A percentile compares a stretch with the other conserved stretches of the same genome.
Evolutionary conservation across 2,888 invertebrate genomes (phyloP).

Genomic region (Cheilosia impressa): DNA sequence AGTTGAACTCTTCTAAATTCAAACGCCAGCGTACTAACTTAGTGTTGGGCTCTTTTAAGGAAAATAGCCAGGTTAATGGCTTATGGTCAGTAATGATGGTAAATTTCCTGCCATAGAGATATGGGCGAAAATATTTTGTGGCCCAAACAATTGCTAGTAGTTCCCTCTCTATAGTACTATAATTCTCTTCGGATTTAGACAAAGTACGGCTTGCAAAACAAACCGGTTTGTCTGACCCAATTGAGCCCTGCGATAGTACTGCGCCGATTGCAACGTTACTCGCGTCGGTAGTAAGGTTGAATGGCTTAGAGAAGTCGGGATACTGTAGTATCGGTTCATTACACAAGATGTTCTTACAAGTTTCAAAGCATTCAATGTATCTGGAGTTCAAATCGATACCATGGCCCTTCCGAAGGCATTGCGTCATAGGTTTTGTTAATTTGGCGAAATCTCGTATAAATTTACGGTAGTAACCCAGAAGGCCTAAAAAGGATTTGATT

Average conservation of each 20-base stretch:
- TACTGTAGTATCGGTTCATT: constrained; percentile 58
- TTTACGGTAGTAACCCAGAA: constrained; percentile 12
- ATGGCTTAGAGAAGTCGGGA: constrained; percentile 57
- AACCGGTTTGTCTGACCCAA: constrained; percentile 45
- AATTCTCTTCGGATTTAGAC: constrained; percentile 48
- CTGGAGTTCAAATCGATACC: not conserved
- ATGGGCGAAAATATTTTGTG: no score
- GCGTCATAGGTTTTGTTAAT: not conserved
- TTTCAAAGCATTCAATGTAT: constrained; percentile 9
- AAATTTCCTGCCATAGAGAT: no score
- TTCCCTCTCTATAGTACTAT: constrained; percentile 40
- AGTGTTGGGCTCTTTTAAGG: constrained; percentile 8
- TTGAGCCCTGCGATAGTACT: constrained; percentile 51
- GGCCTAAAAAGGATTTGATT: no score
- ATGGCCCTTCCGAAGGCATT: constrained; percentile 2
- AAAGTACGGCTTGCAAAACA: constrained; percentile 53
- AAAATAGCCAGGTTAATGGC: no score
- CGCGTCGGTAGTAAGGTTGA: constrained; percentile 65
- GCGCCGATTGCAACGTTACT: constrained; percentile 69
- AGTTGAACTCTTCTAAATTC: constrained; percentile 53
- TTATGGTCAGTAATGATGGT: no score
- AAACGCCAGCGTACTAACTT: constrained; percentile 50
- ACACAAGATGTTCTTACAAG: not conserved
- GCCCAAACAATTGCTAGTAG: constrained; percentile 22
- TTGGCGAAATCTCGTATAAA: constrained; percentile 20